Percentiles rank a stretch among this genome's conserved stretches.
These are phyloP conservation scores for Schizothorax lantsangensis DNA, from an alignment of 2,797 vertebrate genomes.

Conservation along the genomic window DNA sequence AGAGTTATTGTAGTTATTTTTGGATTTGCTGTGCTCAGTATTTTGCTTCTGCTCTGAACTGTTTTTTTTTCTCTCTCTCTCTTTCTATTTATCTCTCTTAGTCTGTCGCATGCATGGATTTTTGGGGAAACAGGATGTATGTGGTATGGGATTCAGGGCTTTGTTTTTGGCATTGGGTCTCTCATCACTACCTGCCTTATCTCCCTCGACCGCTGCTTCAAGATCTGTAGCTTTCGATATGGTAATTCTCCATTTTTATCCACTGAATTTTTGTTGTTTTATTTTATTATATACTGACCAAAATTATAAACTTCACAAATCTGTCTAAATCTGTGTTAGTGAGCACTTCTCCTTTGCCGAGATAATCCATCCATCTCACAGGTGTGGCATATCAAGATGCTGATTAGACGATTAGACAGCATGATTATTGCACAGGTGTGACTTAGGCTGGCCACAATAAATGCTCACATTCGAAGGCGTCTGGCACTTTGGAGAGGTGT, in stretches of 20 bases:
- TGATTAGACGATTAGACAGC: no score
- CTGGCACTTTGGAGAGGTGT: no score
- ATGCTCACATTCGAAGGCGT: no score
- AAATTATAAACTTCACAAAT: no score
- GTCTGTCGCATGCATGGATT: constrained; percentile 70
- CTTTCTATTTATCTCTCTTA: constrained; percentile 35
- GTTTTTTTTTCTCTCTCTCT: not conserved
- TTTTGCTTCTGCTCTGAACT: not conserved
- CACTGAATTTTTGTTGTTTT: not conserved
- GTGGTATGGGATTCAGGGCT: constrained; percentile 71
- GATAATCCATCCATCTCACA: no score
- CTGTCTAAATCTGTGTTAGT: no score
- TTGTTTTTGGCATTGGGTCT: constrained; percentile 72
- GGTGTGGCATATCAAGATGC: no score
- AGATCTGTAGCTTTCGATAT: constrained; percentile 71
- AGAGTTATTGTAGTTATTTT: constrained; percentile 25
- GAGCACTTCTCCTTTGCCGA: no score
- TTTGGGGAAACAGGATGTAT: constrained; percentile 68
- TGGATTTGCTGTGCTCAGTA: constrained; percentile 26
- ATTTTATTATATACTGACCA: no score
- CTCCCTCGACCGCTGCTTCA: constrained; percentile 72
- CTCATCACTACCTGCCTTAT: constrained; percentile 73
- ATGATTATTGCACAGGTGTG: no score
- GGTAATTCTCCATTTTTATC: constrained; percentile 41
- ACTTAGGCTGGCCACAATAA: no score